These are phyloP conservation scores for Oreochromis aureus DNA, from an alignment of 2,113 vertebrate species.

Conservation along the genomic window DNA sequence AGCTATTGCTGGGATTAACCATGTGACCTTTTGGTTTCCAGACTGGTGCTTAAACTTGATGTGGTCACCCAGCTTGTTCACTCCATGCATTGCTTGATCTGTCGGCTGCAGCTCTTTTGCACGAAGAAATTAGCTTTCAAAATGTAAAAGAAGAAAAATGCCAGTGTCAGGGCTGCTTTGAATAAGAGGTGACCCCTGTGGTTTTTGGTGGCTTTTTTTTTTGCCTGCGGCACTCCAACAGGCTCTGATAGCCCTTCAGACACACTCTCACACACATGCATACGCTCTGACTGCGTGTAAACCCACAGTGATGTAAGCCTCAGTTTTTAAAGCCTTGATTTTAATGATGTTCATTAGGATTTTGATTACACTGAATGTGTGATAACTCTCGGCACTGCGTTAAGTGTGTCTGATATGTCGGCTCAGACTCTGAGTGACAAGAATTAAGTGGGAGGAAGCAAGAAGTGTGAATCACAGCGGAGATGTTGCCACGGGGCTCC, in stretches of 20 bases:
- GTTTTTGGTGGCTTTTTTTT: not conserved
- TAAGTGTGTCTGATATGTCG: conserved; percentile 40
- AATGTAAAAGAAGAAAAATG: conserved; percentile 34
- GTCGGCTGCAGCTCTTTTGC: conserved; percentile 8
- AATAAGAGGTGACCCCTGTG: conserved; percentile 37
- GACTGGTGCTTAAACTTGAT: conserved; percentile 9
- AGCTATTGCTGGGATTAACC: conserved; percentile 31
- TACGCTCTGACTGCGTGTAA: not conserved
- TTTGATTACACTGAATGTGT: conserved; percentile 43
- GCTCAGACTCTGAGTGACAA: conserved; percentile 43
- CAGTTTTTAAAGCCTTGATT: conserved; percentile 11
- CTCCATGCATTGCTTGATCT: not conserved
- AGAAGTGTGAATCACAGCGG: conserved; percentile 30
- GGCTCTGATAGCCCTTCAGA: not conserved
- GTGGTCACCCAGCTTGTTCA: conserved; percentile 12
- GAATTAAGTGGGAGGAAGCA: conserved; percentile 37
- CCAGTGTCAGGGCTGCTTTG: conserved; percentile 23
- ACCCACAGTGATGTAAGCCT: conserved; percentile 12
- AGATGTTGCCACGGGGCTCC: conserved; percentile 14
- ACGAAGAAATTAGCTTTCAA: conserved; percentile 8
- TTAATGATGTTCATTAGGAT: conserved; percentile 57
- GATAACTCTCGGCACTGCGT: conserved; percentile 30
- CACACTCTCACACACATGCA: not conserved
- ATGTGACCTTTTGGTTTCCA: conserved; percentile 41
- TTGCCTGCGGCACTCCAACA: conserved; percentile 5